These are phyloP conservation scores for Scalopus aquaticus DNA, from an alignment of 2,113 vertebrate species.

Conservation along the genomic window DNA sequence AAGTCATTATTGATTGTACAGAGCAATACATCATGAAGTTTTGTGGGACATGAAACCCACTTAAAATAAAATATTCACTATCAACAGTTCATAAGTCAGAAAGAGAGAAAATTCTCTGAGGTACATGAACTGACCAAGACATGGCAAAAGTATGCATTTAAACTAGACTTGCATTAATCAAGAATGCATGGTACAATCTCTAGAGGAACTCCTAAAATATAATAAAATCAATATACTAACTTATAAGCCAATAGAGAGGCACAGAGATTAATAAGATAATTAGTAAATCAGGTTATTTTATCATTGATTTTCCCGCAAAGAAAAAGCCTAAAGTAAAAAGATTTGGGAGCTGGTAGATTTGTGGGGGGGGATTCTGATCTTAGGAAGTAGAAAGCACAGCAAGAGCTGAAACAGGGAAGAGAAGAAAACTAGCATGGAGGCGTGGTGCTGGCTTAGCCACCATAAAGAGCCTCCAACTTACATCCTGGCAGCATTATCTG, in stretches of 20 bases:
- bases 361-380: fast-evolving
- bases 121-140: neutral
- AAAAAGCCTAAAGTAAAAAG: neutral
- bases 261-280: neutral
- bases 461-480: neutral
- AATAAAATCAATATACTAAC: neutral
- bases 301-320: neutral
- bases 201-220: neutral
- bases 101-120: neutral
- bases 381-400: neutral
- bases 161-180: neutral
- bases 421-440: neutral
- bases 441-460: neutral
- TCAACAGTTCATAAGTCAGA: neutral
- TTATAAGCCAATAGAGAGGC: neutral
- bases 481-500: too few species aligned
- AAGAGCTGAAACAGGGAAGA: neutral
- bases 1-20: neutral
- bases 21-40: neutral
- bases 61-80: neutral
- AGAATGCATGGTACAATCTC: neutral
- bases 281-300: neutral
- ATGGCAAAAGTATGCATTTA: neutral
- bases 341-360: neutral
- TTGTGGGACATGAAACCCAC: neutral